A percentile compares a stretch with the other conserved stretches of the same genome.
Evolutionary conservation across 2,113 vertebrate genomes (phyloP).

Genomic region (Neodontobutis hainanensis): DNA sequence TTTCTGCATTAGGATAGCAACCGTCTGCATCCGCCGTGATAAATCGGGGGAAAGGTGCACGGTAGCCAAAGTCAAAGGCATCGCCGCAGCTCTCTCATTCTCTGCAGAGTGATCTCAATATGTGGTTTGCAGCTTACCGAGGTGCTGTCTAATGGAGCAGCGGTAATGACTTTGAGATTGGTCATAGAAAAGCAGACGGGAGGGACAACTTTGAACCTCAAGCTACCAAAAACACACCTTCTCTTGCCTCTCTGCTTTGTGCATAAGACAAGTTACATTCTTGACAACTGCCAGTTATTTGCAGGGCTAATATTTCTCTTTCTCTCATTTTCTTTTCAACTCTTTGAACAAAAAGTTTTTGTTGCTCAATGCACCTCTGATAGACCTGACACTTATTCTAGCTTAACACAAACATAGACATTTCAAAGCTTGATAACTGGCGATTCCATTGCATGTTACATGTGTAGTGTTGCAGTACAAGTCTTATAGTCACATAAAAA

Average conservation of each 20-base stretch:
- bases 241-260: background rate
- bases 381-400: no score
- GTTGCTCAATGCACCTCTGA: no score
- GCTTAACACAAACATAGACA: no score
- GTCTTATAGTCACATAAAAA: no score
- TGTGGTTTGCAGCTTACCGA: conserved; percentile 24
- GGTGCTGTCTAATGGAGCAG: conserved; percentile 48
- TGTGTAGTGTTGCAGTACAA: no score
- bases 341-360: no score
- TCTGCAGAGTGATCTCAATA: conserved; percentile 24
- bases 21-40: conserved; percentile 22
- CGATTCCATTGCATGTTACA: no score
- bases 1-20: conserved; percentile 37
- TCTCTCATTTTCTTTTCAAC: no score
- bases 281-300: no score
- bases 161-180: conserved; percentile 52
- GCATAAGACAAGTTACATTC: no score
- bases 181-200: conserved; percentile 24
- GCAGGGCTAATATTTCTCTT: no score
- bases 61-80: conserved; percentile 22
- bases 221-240: background rate
- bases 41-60: conserved; percentile 33
- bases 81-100: conserved; percentile 8
- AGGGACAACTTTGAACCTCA: conserved; percentile 17
- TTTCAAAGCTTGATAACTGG: no score